These are phyloP conservation scores for Monarcha castaneiventris DNA, from an alignment of 2,113 vertebrate genomes.

Conservation along the genomic window DNA sequence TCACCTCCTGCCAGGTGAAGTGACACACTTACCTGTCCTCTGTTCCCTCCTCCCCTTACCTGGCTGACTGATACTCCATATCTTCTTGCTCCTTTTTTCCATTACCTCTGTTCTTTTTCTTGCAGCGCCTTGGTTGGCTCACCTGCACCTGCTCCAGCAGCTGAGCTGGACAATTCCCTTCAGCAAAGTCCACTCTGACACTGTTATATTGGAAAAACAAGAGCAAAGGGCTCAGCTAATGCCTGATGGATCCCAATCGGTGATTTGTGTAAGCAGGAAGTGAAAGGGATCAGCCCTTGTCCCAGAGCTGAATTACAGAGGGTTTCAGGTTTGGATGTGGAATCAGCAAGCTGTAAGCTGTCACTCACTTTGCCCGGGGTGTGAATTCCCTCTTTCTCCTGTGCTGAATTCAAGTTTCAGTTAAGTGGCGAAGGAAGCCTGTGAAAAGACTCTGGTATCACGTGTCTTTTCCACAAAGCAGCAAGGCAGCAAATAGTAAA, in stretches of 20 bases:
- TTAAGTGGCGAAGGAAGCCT: neutral
- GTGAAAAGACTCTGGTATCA: neutral
- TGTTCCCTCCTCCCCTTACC: neutral
- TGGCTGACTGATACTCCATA: neutral
- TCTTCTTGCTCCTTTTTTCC: neutral
- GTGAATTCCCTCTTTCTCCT: neutral
- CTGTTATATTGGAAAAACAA: neutral
- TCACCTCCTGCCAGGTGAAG: neutral
- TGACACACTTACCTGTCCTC: neutral
- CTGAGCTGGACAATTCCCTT: neutral
- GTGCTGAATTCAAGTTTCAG: neutral
- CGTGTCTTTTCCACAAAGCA: neutral
- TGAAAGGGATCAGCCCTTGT: too few relatives aligned
- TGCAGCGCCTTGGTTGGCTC: neutral
- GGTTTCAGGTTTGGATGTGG: neutral
- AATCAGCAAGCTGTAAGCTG: neutral
- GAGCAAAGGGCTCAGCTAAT: neutral
- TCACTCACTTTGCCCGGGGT: neutral
- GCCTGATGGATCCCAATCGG: neutral
- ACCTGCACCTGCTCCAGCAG: neutral
- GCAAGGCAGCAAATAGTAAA: neutral
- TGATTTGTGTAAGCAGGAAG: neutral
- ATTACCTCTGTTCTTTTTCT: neutral
- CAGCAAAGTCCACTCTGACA: neutral
- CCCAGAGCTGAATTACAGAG: neutral